A percentile compares a stretch with the other conserved stretches of the same genome.
These are phyloP conservation scores for Zaprionus kolodkinae DNA, from an alignment of 1,140 invertebrate genomes.

Conservation along the genomic window DNA sequence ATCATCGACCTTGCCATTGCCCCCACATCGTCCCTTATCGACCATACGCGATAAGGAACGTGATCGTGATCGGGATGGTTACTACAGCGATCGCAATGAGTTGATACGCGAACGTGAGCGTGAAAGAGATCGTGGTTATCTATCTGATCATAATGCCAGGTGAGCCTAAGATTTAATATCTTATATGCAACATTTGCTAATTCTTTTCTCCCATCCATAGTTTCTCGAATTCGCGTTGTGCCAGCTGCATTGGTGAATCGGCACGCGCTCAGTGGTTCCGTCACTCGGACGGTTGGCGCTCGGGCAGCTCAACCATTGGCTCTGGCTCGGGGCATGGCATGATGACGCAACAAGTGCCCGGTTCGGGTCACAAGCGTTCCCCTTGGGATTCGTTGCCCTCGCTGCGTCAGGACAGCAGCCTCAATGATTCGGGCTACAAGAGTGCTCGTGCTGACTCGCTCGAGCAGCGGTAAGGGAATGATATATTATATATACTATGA, in stretches of 20 bases:
- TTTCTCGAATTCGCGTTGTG: slow-evolving; percentile 88
- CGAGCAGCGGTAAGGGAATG: slow-evolving; percentile 89
- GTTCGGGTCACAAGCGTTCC: slow-evolving; percentile 87
- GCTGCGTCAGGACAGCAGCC: slow-evolving; percentile 91
- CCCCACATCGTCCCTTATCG: slow-evolving; percentile 86
- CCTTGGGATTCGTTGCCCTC: slow-evolving; percentile 94
- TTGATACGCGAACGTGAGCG: slow-evolving; percentile 88
- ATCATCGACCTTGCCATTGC: slow-evolving; percentile 91
- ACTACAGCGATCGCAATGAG: slow-evolving; percentile 94
- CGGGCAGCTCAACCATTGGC: slow-evolving; percentile 89
- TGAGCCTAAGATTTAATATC: slow-evolving; percentile 65
- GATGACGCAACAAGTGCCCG: slow-evolving; percentile 77
- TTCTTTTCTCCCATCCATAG: slow-evolving; percentile 57
- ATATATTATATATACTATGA: neutral
- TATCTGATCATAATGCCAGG: slow-evolving; percentile 94
- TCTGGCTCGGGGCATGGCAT: slow-evolving; percentile 85
- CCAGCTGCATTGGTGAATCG: slow-evolving; percentile 93
- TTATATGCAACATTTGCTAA: neutral
- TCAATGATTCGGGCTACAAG: slow-evolving; percentile 93
- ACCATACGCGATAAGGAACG: slow-evolving; percentile 80
- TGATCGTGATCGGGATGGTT: slow-evolving; percentile 88
- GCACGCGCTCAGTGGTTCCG: slow-evolving; percentile 94
- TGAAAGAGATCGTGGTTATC: slow-evolving; percentile 91
- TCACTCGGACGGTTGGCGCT: slow-evolving; percentile 94
- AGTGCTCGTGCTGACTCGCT: slow-evolving; percentile 93